These are phyloP conservation scores for Pungitius pungitius DNA, from an alignment of 2,113 vertebrate genomes.

Conservation along the genomic window DNA sequence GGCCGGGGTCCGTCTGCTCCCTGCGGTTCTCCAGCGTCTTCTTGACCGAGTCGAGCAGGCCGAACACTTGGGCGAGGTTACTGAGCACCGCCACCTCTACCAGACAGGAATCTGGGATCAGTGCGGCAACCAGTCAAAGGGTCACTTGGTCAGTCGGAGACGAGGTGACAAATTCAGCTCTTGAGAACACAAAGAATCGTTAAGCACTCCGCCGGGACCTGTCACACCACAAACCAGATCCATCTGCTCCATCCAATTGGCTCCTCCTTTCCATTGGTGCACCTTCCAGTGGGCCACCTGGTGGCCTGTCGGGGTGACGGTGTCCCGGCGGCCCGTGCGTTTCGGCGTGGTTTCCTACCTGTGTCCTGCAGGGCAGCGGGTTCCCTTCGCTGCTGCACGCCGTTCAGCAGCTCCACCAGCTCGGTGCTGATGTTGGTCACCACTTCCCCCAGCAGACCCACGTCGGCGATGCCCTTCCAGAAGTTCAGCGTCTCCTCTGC, in stretches of 20 bases:
- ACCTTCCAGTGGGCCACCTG: neutral
- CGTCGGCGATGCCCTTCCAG: constrained; percentile 97
- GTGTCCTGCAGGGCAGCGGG: constrained; percentile 87
- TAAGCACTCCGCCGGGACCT: neutral
- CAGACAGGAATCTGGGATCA: constrained; percentile 74
- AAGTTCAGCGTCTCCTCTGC: constrained; percentile 95
- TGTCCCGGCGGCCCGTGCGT: neutral
- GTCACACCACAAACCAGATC: constrained; percentile 5
- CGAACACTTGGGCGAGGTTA: constrained; percentile 94
- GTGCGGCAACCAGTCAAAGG: constrained; percentile 62
- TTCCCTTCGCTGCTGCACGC: constrained; percentile 87
- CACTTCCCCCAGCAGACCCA: constrained; percentile 96
- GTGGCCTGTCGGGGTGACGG: neutral
- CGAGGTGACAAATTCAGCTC: constrained; percentile 48
- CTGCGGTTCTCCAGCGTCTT: constrained; percentile 88
- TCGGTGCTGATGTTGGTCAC: constrained; percentile 95
- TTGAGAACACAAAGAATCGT: neutral
- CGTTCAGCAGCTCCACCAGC: constrained; percentile 90
- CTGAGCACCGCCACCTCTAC: constrained; percentile 95
- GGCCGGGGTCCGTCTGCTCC: constrained; percentile 89
- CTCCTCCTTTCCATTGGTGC: constrained; percentile 38
- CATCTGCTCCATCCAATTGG: constrained; percentile 25
- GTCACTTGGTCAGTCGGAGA: constrained; percentile 49
- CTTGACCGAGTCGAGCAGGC: constrained; percentile 92
- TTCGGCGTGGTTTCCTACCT: constrained; percentile 74